Evolutionary conservation across 2,113 vertebrate species (phyloP).

Genomic region (Elephas maximus): DNA sequence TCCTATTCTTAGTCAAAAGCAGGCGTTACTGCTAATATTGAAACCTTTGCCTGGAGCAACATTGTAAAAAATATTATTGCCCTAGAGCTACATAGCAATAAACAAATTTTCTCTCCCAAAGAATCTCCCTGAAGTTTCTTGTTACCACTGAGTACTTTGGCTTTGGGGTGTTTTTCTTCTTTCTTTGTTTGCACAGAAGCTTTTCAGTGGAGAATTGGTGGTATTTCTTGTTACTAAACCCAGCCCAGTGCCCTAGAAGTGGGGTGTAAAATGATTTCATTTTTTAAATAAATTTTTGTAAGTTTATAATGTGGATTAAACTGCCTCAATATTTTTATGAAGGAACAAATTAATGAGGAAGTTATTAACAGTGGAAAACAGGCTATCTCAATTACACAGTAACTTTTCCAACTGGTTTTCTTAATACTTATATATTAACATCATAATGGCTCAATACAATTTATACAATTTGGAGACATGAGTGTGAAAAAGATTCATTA

Average conservation of each 20-base stretch:
- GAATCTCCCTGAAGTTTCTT: constrained; percentile 66
- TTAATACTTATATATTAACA: constrained; percentile 83
- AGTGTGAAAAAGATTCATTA: constrained; percentile 71
- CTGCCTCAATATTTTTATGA: constrained; percentile 64
- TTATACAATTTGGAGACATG: constrained; percentile 72
- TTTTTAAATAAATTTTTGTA: constrained; percentile 55
- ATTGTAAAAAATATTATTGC: constrained; percentile 59
- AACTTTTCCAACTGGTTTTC: constrained; percentile 74
- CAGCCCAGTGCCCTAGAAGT: no score
- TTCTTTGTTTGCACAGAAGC: background rate
- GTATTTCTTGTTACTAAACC: constrained; percentile 60
- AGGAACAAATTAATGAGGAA: constrained; percentile 69
- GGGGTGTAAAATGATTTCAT: constrained; percentile 38
- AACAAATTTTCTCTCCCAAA: constrained; percentile 66
- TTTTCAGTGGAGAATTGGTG: background rate
- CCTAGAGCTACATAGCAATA: constrained; percentile 66
- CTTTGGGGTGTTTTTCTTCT: constrained; percentile 55
- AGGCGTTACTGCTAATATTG: constrained; percentile 60
- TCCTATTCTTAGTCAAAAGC: constrained; percentile 58
- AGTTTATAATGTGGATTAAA: constrained; percentile 59
- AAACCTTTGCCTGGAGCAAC: constrained; percentile 59
- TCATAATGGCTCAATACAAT: constrained; percentile 73
- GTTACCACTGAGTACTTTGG: constrained; percentile 26
- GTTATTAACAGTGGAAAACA: constrained; percentile 81
- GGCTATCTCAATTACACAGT: constrained; percentile 71